phyloP scores from a whole-genome alignment of 1,140 invertebrate species.

The Platorchestia sp. region DNA sequence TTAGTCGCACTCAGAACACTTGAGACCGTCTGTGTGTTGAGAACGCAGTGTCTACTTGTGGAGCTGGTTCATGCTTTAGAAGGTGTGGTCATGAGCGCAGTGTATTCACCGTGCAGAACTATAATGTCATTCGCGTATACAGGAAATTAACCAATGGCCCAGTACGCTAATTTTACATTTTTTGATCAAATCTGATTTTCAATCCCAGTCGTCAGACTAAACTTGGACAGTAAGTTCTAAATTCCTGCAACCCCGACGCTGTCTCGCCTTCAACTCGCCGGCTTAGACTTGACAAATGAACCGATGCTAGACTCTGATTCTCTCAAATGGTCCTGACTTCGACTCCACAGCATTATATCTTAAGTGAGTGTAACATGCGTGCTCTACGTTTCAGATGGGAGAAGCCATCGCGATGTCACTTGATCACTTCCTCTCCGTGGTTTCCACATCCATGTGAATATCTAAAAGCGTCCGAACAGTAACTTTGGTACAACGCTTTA shows the following conservation, averaged over 20 bases:
- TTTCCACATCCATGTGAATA: not conserved
- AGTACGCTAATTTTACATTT: not conserved
- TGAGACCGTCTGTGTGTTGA: no score
- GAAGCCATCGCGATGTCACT: not conserved
- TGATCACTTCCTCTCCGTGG: not conserved
- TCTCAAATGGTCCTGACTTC: not conserved
- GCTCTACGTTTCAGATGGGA: not conserved
- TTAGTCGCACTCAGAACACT: no score
- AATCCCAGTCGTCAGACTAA: not conserved
- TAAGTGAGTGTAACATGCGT: not conserved
- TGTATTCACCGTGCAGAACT: no score
- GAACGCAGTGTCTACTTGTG: no score
- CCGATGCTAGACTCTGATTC: not conserved
- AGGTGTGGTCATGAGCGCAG: no score
- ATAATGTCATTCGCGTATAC: no score
- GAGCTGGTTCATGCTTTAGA: no score
- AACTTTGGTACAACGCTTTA: not conserved
- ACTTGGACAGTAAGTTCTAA: not conserved
- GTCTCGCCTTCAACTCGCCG: not conserved
- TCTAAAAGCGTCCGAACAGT: not conserved
- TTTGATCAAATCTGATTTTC: not conserved
- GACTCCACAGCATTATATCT: not conserved
- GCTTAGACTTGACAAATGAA: not conserved
- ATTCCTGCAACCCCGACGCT: not conserved
- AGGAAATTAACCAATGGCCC: no score